phyloP scores from a whole-genome alignment of 2,113 vertebrate species.

The Tragelaphus scriptus region DNA sequence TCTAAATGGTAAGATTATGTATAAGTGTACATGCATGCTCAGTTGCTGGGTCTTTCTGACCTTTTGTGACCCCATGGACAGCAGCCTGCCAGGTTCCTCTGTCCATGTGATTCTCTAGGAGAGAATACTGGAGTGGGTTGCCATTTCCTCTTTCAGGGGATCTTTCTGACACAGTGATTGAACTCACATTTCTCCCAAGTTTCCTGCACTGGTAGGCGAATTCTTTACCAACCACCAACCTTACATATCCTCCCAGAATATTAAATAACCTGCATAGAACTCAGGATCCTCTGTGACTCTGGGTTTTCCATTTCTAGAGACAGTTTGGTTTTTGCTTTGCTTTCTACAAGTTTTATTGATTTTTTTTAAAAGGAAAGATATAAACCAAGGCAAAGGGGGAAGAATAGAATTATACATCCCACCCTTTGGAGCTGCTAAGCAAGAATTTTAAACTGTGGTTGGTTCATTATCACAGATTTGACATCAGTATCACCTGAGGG shows the following conservation, averaged over 20 bases:
- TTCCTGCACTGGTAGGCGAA: background rate
- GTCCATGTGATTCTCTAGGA: background rate
- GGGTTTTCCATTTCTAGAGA: background rate
- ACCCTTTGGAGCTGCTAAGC: background rate
- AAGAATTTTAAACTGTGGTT: background rate
- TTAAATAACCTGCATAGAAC: background rate
- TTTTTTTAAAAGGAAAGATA: background rate
- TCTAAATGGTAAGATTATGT: background rate
- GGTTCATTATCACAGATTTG: background rate
- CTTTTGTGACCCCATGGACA: background rate
- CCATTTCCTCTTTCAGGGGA: background rate
- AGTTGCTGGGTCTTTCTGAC: background rate
- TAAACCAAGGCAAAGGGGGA: background rate
- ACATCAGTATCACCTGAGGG: background rate
- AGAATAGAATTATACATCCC: background rate
- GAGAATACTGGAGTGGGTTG: background rate
- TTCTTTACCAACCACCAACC: background rate
- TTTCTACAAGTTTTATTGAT: background rate
- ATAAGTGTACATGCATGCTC: background rate
- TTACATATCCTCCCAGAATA: background rate
- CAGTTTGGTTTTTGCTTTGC: background rate
- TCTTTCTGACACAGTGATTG: background rate
- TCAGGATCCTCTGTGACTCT: background rate
- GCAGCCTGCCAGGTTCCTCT: background rate
- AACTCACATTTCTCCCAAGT: background rate